Percentiles rank a stretch among this genome's conserved stretches.
phyloP scores from a whole-genome alignment of 2,113 vertebrate species.

The Oryzias woworae region DNA sequence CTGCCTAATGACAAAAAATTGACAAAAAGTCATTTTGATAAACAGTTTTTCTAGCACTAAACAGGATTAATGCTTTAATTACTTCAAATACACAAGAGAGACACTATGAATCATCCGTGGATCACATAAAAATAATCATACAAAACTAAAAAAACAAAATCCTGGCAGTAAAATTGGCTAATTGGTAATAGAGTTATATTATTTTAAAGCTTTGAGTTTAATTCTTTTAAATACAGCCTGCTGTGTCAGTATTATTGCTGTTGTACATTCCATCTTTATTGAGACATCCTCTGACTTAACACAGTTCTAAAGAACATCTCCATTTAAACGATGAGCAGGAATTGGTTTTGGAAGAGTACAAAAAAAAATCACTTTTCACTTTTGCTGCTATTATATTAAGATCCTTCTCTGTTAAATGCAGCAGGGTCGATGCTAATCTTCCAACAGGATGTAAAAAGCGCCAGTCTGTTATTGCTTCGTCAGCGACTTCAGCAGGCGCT shows the following conservation, averaged over 20 bases:
- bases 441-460: constrained; percentile 32
- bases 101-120: too few species aligned
- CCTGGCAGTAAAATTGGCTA: too few species aligned
- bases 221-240: background rate
- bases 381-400: constrained; percentile 27
- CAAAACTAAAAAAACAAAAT: background rate
- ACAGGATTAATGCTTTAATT: background rate
- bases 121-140: background rate
- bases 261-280: background rate
- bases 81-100: background rate
- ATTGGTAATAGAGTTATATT: too few species aligned
- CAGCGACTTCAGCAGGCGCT: constrained; percentile 38
- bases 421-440: constrained; percentile 33
- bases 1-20: constrained; percentile 13
- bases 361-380: constrained; percentile 21
- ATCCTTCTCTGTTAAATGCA: constrained; percentile 30
- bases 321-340: constrained; percentile 24
- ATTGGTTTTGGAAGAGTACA: constrained; percentile 14
- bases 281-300: constrained; percentile 16
- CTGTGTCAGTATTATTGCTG: background rate
- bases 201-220: too few species aligned
- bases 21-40: constrained; percentile 10
- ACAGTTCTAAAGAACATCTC: constrained; percentile 10
- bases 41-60: background rate
- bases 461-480: constrained; percentile 37